phyloP scores from a whole-genome alignment of 2,797 vertebrate genomes.

The Sebastes hubbsi region DNA sequence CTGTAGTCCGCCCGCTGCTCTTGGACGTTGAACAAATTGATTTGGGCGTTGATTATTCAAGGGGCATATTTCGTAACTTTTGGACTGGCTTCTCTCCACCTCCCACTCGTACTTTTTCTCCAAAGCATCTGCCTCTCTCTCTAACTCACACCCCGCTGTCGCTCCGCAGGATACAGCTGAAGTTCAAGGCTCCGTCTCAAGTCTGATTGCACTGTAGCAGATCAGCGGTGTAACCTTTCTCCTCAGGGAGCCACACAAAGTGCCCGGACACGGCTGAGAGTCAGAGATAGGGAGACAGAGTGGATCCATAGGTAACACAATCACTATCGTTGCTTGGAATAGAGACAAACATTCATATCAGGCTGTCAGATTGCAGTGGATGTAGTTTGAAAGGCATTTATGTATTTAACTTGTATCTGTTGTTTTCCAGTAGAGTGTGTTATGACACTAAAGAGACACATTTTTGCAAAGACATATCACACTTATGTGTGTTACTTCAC shows the following conservation, averaged over 20 bases:
- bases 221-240: conserved; percentile 53
- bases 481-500: conserved; percentile 24
- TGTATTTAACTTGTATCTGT: conserved; percentile 15
- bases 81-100: conserved; percentile 57
- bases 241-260: conserved; percentile 42
- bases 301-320: conserved; percentile 42
- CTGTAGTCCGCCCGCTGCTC: conserved; percentile 62
- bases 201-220: conserved; percentile 52
- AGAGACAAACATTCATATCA: conserved; percentile 17
- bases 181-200: conserved; percentile 51
- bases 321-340: conserved; percentile 17
- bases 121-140: conserved; percentile 27
- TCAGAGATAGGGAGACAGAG: conserved; percentile 44
- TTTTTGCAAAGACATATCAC: conserved; percentile 9
- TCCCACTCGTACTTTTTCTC: conserved; percentile 32
- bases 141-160: conserved; percentile 46
- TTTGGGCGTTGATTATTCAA: conserved; percentile 72
- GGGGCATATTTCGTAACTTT: conserved; percentile 66
- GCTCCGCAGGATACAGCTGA: conserved; percentile 40
- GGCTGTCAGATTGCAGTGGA: conserved; percentile 21
- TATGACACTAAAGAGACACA: conserved; percentile 1
- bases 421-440: conserved; percentile 8
- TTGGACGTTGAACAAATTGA: conserved; percentile 75
- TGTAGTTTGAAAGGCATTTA: conserved; percentile 19
- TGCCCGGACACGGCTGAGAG: conserved; percentile 34